A percentile compares a stretch with the other conserved stretches of the same genome.
phyloP scores from a whole-genome alignment of 2,888 invertebrate genomes.

The Griposia aprilina region DNA sequence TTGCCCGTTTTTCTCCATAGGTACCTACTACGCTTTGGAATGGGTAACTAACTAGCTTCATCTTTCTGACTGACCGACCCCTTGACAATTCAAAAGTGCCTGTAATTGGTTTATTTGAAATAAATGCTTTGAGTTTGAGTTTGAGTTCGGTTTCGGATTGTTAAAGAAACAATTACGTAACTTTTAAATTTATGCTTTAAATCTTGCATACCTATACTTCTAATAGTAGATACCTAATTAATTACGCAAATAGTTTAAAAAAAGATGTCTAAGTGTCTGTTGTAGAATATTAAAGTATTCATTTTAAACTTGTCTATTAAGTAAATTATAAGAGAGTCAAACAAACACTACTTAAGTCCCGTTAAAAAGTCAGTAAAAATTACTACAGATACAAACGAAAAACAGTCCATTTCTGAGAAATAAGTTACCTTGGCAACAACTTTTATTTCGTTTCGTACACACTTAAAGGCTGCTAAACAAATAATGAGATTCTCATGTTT shows the following conservation, averaged over 20 bases:
- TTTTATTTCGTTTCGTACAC: slow-evolving; percentile 36
- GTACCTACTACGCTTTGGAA: no score
- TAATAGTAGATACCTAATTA: neutral
- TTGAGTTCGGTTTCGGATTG: neutral
- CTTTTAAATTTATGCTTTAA: neutral
- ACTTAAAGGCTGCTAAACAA: slow-evolving; percentile 37
- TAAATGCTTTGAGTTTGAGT: no score
- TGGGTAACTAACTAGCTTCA: no score
- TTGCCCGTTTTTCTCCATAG: no score
- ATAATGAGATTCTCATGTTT: slow-evolving; percentile 62
- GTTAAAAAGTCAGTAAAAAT: slow-evolving; percentile 11
- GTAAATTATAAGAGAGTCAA: neutral
- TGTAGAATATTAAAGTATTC: neutral
- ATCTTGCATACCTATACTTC: no score
- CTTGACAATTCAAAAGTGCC: no score
- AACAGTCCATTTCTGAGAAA: slow-evolving; percentile 16
- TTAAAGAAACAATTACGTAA: neutral
- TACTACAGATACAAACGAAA: neutral
- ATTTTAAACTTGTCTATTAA: neutral
- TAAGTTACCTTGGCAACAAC: slow-evolving; percentile 39
- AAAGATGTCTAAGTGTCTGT: neutral
- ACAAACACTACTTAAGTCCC: neutral
- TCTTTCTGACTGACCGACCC: no score
- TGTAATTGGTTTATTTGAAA: no score
- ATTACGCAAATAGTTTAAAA: neutral